Conservation (phyloP, 2,113 vertebrate genomes). For the Boulengeromyrus knoepffleri region DNA sequence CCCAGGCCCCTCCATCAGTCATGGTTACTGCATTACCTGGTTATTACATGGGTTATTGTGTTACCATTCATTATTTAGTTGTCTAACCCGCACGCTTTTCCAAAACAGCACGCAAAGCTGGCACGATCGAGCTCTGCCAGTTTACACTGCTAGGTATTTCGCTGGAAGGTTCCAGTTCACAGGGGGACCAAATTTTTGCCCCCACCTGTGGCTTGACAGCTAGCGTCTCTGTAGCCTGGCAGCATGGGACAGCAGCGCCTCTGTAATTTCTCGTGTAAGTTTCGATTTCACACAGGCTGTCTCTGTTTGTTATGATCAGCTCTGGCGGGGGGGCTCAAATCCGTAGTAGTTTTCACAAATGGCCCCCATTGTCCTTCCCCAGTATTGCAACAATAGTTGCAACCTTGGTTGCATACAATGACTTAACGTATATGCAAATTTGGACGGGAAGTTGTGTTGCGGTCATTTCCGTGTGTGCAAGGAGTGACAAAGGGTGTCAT, state of each 20-base stretch:
- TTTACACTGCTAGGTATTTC: background rate
- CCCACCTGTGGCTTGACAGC: background rate
- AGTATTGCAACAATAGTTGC: background rate
- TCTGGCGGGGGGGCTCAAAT: background rate
- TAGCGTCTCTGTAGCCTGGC: background rate
- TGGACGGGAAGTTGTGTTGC: no score
- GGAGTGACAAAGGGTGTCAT: background rate
- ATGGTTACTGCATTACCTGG: background rate
- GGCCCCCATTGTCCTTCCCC: background rate
- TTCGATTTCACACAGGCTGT: background rate
- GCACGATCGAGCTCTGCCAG: background rate
- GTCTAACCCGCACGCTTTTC: background rate
- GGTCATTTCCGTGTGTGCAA: background rate
- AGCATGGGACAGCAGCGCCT: background rate
- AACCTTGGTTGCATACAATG: background rate
- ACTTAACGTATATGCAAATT: background rate
- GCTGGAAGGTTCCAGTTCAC: background rate
- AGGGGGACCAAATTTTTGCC: background rate
- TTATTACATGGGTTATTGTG: background rate
- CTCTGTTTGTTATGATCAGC: background rate
- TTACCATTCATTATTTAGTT: slow-evolving; percentile 3
- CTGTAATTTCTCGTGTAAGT: background rate
- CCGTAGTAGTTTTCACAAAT: background rate
- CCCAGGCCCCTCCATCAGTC: background rate
- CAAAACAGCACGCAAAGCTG: background rate